Evolutionary conservation across 2,888 invertebrate species (phyloP), one percentile per base, ranked within the genome.

Genomic region (Carterocephalus palaemon): DNA sequence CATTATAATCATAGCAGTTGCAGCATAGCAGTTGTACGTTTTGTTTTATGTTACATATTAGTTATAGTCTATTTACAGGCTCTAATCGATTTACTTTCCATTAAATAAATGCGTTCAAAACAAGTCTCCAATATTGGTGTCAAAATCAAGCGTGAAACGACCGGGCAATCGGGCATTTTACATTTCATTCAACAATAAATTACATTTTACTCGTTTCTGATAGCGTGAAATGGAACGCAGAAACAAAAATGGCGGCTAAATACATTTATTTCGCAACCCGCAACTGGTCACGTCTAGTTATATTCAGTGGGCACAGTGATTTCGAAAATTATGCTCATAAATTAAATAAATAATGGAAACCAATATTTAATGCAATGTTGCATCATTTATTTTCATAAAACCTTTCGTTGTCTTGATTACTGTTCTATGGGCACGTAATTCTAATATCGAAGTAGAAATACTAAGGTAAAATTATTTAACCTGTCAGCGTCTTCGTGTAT

Each of bases 151-250:
- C 42, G 13, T 47, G 39, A 48, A 48, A 62, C 56, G 54, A 38
- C 42, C 22, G 19, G 24, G 26, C 19, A 22, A 13, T 43, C 29
- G 42, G 26, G 19, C 42, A 36, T 37, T 47, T 41, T 43, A 47
- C 42, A 47, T 49, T 50, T 47, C 41, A 52, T 47, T 49, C 49
- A 49, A 34, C 48, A 24, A 49, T 52, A 52, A 52, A 52, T 52
- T 47, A 47, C 36, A 49, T 45, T 47, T 51, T 48, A 51, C 47
- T 49, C 38, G 38, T 37, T 47, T 48, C 40, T 49, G 47, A 51
- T 53, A 49, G 42, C 45, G 46, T 46, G 37, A 46, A 51, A 51
- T 51, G 45, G 41, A 40, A 52, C 33, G 42, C 39, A 39, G 36
- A 15, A 43, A 31, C 43, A 46, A 37, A 40, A 48, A 41, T 46